Conservation (phyloP, 2,888 invertebrate species). For the Lepetodrilus schrolli region DNA sequence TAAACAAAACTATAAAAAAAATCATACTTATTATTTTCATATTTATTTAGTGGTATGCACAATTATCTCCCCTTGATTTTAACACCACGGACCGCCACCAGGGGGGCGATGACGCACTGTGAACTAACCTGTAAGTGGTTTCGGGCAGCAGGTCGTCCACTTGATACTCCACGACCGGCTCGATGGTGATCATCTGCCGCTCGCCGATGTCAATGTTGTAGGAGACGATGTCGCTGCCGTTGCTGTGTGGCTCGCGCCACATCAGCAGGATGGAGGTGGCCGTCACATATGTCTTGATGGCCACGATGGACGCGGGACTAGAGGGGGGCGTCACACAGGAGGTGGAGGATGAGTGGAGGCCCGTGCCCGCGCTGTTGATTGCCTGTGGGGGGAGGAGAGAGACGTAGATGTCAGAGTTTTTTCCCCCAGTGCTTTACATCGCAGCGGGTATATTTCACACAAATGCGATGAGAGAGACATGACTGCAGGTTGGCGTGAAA, state of each 20-base stretch:
- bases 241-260: slow-evolving; percentile 85
- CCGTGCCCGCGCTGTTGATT: slow-evolving; percentile 86
- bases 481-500: too few relatives aligned
- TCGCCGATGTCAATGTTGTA: slow-evolving; percentile 84
- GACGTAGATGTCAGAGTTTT: too few relatives aligned
- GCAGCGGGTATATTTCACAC: too few relatives aligned
- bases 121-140: slow-evolving; percentile 81
- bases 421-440: too few relatives aligned
- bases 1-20: too few relatives aligned
- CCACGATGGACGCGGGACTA: slow-evolving; percentile 82
- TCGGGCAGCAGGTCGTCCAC: slow-evolving; percentile 85
- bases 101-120: neutral
- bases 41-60: too few relatives aligned
- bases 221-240: slow-evolving; percentile 85
- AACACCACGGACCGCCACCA: too few relatives aligned
- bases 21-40: too few relatives aligned
- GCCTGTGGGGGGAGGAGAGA: slow-evolving; percentile 79
- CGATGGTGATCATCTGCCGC: slow-evolving; percentile 60
- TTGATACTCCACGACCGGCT: slow-evolving; percentile 76
- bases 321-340: slow-evolving; percentile 86
- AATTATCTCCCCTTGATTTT: too few relatives aligned
- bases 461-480: too few relatives aligned
- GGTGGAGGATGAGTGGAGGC: slow-evolving; percentile 82
- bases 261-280: slow-evolving; percentile 80
- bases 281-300: slow-evolving; percentile 78